Percentiles rank a stretch among this genome's conserved stretches.
phyloP scores from a whole-genome alignment of 2,888 invertebrate genomes.

The Pachymerium ferrugineum region DNA sequence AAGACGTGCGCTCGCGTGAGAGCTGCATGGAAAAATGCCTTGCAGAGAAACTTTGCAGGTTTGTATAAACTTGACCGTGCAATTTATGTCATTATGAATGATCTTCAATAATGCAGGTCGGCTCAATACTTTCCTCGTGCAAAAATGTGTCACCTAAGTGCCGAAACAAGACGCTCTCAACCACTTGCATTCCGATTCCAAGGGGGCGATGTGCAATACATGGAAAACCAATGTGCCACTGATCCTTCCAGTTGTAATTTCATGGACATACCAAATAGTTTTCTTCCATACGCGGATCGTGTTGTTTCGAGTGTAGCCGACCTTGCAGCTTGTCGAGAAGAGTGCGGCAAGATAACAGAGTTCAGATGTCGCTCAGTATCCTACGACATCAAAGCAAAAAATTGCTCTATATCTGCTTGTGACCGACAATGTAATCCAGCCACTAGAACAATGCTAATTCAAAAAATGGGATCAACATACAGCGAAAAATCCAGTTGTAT shows the following conservation, averaged over 20 bases:
- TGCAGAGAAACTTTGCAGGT: conserved; percentile 46
- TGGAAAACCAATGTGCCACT: conserved; percentile 54
- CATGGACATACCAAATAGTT: conserved; percentile 47
- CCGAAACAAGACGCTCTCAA: conserved; percentile 52
- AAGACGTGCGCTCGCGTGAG: conserved; percentile 58
- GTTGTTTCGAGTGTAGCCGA: conserved; percentile 58
- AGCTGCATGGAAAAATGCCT: conserved; percentile 64
- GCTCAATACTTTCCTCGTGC: conserved; percentile 20
- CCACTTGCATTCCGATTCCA: conserved; percentile 49
- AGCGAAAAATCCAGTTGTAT: conserved; percentile 26
- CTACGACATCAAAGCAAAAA: conserved; percentile 49
- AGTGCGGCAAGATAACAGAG: conserved; percentile 51
- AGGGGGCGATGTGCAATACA: conserved; percentile 51
- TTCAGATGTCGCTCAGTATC: conserved; percentile 57
- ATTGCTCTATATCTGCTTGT: conserved; percentile 64
- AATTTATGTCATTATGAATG: background rate
- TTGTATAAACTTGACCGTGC: background rate
- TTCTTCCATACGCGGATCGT: conserved; percentile 51
- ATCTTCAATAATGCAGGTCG: background rate
- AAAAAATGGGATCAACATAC: conserved; percentile 15
- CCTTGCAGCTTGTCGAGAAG: conserved; percentile 63
- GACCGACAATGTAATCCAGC: conserved; percentile 66
- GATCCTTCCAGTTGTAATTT: conserved; percentile 50
- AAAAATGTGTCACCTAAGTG: conserved; percentile 49
- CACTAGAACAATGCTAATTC: conserved; percentile 1